Conservation (phyloP, 2,113 vertebrate genomes). For the Peromyscus maniculatus region DNA sequence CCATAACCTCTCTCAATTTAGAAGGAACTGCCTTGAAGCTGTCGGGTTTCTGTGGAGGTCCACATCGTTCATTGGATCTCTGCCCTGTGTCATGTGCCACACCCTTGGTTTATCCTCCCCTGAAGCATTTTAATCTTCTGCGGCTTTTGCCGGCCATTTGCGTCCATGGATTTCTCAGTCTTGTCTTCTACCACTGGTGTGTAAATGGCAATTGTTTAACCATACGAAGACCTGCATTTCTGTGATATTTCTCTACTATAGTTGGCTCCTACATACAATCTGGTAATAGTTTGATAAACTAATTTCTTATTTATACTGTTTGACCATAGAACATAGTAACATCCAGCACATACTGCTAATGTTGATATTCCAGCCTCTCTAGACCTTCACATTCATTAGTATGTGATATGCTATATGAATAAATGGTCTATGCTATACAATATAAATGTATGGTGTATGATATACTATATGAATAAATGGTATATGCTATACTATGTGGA, state of each 20-base stretch:
- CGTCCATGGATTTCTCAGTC: not conserved
- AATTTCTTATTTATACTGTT: not conserved
- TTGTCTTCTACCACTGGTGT: not conserved
- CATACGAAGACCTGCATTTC: not conserved
- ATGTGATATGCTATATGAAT: not conserved
- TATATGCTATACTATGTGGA: not conserved
- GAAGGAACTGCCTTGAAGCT: not conserved
- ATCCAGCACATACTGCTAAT: not conserved
- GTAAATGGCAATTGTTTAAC: not conserved
- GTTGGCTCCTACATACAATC: not conserved
- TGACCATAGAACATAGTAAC: not conserved
- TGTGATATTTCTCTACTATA: not conserved
- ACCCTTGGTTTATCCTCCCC: not conserved
- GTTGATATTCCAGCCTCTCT: not conserved
- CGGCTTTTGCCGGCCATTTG: not conserved
- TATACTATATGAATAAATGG: not conserved
- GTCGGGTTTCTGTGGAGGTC: not conserved
- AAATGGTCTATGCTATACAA: not conserved
- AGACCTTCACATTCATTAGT: not conserved
- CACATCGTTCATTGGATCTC: conserved; percentile 44
- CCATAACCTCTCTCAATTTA: not conserved
- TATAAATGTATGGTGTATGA: not conserved
- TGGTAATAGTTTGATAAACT: not conserved
- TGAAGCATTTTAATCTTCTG: conserved; percentile 45
- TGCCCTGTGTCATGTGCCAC: not conserved